Evolutionary conservation across 2,113 vertebrate genomes (phyloP).

Genomic region (Ursus arctos): DNA sequence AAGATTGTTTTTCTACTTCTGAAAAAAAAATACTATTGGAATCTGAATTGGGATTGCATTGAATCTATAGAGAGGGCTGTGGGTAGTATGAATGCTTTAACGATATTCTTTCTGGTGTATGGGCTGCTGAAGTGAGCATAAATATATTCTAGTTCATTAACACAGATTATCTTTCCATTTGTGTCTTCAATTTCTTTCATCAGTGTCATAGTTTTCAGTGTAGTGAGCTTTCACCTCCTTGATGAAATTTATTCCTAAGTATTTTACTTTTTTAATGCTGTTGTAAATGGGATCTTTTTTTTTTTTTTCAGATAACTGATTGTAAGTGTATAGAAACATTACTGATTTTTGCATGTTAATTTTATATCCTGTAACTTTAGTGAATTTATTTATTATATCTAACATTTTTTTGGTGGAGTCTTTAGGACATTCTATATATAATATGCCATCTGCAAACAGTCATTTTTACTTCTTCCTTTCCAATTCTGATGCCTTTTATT

Average conservation of each 20-base stretch:
- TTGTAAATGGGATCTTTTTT: background rate
- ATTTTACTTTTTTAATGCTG: background rate
- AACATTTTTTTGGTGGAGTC: background rate
- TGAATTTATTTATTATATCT: background rate
- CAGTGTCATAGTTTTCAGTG: background rate
- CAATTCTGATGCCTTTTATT: background rate
- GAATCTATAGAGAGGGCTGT: background rate
- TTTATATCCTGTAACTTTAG: background rate
- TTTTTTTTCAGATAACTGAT: background rate
- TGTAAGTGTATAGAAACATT: background rate
- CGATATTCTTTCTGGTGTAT: background rate
- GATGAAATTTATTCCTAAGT: background rate
- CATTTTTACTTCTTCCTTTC: background rate
- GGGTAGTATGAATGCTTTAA: background rate
- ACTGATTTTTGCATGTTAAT: background rate
- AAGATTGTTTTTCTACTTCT: background rate
- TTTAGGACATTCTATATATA: background rate
- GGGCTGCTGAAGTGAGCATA: background rate
- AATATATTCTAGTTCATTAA: background rate
- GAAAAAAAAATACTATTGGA: background rate
- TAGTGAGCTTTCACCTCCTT: background rate
- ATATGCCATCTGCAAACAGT: background rate
- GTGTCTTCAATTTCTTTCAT: background rate
- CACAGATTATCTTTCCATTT: background rate
- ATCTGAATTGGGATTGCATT: background rate